A percentile compares a stretch with the other conserved stretches of the same genome.
phyloP scores from a whole-genome alignment of 1,140 invertebrate species.

The Subanguina moxae region DNA sequence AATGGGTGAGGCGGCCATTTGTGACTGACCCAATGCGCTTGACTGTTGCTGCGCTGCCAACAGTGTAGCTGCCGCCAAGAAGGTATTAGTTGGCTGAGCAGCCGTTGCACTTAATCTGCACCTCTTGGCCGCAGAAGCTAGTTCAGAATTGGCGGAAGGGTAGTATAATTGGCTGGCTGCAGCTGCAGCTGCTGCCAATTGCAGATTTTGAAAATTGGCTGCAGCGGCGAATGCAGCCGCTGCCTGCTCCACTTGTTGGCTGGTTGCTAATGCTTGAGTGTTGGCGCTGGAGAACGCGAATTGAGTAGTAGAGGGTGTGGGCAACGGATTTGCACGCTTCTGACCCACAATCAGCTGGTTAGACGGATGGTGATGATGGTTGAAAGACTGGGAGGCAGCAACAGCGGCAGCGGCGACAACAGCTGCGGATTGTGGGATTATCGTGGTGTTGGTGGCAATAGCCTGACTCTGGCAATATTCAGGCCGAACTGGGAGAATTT shows the following conservation, averaged over 20 bases:
- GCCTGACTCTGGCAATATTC: too few species aligned
- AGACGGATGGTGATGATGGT: neutral
- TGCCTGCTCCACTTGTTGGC: conserved; percentile 8
- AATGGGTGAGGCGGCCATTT: conserved; percentile 4
- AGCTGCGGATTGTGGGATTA: conserved; percentile 10
- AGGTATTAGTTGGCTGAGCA: neutral
- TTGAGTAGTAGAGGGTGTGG: neutral
- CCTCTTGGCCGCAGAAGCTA: neutral
- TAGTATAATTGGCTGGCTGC: neutral
- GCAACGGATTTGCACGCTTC: conserved; percentile 12
- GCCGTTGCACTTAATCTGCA: neutral
- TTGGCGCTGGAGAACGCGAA: conserved; percentile 3
- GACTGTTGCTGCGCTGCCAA: neutral
- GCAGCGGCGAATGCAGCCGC: conserved; percentile 8
- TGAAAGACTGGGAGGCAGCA: neutral
- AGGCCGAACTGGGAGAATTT: too few species aligned
- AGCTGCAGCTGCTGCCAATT: neutral
- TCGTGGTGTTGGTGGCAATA: neutral
- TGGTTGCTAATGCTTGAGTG: neutral
- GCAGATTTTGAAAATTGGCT: neutral
- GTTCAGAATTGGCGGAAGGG: neutral
- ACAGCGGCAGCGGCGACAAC: neutral
- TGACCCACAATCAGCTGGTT: conserved; percentile 14
- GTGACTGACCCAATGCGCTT: neutral
- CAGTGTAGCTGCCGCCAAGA: conserved; percentile 1